Percentiles rank a stretch among this genome's conserved stretches.
phyloP scores from a whole-genome alignment of 2,797 vertebrate species.

The Microctenopoma stevenorrisi region DNA sequence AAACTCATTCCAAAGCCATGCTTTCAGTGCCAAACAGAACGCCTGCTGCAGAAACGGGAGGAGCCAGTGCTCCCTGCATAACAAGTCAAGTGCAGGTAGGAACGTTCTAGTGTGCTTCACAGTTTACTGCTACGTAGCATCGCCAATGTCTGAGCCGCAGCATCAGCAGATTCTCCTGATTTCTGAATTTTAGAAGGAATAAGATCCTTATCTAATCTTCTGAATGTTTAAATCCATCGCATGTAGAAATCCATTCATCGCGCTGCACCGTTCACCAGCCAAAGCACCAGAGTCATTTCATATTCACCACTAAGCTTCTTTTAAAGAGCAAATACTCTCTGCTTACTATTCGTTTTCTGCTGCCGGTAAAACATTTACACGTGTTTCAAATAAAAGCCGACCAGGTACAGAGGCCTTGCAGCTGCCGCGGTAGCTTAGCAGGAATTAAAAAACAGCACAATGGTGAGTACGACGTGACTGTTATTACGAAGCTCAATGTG shows the following conservation, averaged over 20 bases:
- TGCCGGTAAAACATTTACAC: no score
- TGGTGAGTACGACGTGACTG: background rate
- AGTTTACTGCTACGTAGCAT: background rate
- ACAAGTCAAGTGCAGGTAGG: background rate
- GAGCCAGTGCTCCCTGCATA: constrained; percentile 10
- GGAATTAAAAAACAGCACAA: background rate
- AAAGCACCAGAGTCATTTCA: background rate
- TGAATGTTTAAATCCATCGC: no score
- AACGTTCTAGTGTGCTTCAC: no score
- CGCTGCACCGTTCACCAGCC: background rate
- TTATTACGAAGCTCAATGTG: no score
- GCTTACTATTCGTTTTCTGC: background rate
- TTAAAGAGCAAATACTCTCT: background rate
- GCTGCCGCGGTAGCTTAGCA: background rate
- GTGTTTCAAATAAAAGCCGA: no score
- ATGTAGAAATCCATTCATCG: background rate
- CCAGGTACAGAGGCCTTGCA: no score
- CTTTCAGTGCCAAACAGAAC: constrained; percentile 24
- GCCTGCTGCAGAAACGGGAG: constrained; percentile 2
- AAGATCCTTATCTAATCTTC: background rate
- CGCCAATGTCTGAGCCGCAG: background rate
- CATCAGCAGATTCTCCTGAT: background rate
- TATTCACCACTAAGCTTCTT: background rate
- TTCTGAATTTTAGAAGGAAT: background rate
- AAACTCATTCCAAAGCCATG: constrained; percentile 59